phyloP scores from a whole-genome alignment of 2,888 invertebrate genomes.

The Erebia palarica region DNA sequence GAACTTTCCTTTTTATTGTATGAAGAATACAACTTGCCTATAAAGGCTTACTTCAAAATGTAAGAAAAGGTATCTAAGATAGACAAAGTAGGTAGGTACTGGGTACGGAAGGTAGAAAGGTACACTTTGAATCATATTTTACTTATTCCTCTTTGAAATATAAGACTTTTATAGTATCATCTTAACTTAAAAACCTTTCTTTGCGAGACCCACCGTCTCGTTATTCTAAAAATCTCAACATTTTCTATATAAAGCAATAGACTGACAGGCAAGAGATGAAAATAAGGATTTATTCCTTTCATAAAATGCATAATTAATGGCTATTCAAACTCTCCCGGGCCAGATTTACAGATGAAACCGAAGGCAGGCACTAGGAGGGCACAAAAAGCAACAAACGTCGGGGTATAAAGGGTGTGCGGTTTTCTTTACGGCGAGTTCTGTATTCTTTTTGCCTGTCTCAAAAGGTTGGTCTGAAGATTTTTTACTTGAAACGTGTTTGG shows the following conservation, averaged over 20 bases:
- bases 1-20: neutral
- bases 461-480: constrained; percentile 17
- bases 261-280: constrained; percentile 41
- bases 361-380: constrained; percentile 38
- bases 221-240: constrained; percentile 37
- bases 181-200: constrained; percentile 26
- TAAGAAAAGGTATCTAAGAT: neutral
- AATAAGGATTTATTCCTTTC: constrained; percentile 44
- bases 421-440: constrained; percentile 30
- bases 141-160: constrained; percentile 6
- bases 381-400: constrained; percentile 38
- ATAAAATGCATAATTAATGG: constrained; percentile 44
- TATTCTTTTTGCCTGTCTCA: constrained; percentile 27
- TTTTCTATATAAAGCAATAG: constrained; percentile 40
- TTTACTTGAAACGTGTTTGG: constrained; percentile 8
- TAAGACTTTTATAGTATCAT: constrained; percentile 10
- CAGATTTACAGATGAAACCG: constrained; percentile 42
- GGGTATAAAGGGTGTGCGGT: constrained; percentile 32
- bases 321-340: constrained; percentile 43
- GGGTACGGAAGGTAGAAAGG: neutral
- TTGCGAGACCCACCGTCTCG: constrained; percentile 27
- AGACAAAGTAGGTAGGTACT: neutral
- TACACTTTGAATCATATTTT: constrained; percentile 2
- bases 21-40: neutral
- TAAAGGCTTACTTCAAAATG: neutral